Evolutionary conservation across 2,113 vertebrate species (phyloP).

Genomic region (Equus quagga): DNA sequence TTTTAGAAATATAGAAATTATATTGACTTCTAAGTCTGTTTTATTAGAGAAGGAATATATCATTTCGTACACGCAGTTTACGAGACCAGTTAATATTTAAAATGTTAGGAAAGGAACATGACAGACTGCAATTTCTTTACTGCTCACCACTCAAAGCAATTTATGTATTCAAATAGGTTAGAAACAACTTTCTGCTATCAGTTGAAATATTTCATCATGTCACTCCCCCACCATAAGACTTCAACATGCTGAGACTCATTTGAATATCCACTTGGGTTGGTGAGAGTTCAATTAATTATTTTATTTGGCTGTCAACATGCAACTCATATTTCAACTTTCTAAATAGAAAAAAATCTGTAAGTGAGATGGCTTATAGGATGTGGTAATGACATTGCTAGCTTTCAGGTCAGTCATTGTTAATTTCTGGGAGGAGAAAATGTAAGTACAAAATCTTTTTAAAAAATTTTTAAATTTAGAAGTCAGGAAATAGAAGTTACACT

Average conservation of each 20-base stretch:
- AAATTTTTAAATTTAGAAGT: neutral
- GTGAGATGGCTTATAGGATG: neutral
- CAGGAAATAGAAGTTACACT: neutral
- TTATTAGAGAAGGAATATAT: neutral
- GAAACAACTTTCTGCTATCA: neutral
- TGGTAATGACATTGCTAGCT: neutral
- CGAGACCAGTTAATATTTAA: constrained; percentile 26
- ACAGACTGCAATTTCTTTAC: constrained; percentile 22
- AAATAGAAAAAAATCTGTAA: neutral
- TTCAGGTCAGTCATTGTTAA: neutral
- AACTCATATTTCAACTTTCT: neutral
- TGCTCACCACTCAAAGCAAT: neutral
- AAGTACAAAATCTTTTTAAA: neutral
- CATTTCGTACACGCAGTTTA: neutral
- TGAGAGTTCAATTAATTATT: constrained; percentile 35
- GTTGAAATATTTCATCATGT: neutral
- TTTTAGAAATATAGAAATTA: constrained; percentile 35
- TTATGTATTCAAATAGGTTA: neutral
- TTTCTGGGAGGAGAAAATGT: neutral
- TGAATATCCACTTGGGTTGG: neutral
- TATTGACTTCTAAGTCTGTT: neutral
- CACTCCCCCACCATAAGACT: neutral
- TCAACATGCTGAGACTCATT: neutral
- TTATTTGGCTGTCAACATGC: neutral
- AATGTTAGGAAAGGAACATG: neutral